Percentiles rank a stretch among this genome's conserved stretches.
phyloP scores from a whole-genome alignment of 2,888 invertebrate genomes.

The Alentia gelatinosa region DNA sequence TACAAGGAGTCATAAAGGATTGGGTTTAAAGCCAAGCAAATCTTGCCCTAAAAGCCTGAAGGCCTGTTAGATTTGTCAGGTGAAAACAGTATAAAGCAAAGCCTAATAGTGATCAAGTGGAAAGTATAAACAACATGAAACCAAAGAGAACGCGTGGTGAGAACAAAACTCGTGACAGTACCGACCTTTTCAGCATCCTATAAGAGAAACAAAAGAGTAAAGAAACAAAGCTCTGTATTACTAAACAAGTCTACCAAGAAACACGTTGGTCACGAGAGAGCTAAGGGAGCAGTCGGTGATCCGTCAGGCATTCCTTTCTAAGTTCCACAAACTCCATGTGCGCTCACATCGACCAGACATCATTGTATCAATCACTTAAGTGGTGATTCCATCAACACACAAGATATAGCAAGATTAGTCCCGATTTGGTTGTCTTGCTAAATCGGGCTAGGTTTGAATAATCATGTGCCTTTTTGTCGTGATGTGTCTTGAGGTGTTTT shows the following conservation, averaged over 20 bases:
- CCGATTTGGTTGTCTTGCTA: no score
- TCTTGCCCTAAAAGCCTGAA: conserved; percentile 12
- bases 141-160: not conserved
- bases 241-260: conserved; percentile 37
- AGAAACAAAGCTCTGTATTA: conserved; percentile 48
- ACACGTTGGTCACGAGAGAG: not conserved
- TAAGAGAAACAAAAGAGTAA: conserved; percentile 33
- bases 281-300: not conserved
- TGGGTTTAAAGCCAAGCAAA: conserved; percentile 11
- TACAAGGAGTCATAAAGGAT: not conserved
- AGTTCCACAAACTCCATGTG: no score
- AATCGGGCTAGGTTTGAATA: no score
- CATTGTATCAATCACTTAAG: no score
- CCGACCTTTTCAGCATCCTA: conserved; percentile 52
- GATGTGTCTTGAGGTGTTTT: no score
- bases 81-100: not conserved
- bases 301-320: no score
- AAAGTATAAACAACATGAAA: conserved; percentile 30
- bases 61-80: conserved; percentile 23
- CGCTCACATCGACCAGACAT: no score
- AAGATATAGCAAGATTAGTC: no score
- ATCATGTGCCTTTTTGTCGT: no score
- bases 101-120: conserved; percentile 10
- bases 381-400: no score
- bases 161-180: conserved; percentile 42